Conservation (phyloP, 1,140 invertebrate species). For the Aphelenchoides avenae region DNA sequence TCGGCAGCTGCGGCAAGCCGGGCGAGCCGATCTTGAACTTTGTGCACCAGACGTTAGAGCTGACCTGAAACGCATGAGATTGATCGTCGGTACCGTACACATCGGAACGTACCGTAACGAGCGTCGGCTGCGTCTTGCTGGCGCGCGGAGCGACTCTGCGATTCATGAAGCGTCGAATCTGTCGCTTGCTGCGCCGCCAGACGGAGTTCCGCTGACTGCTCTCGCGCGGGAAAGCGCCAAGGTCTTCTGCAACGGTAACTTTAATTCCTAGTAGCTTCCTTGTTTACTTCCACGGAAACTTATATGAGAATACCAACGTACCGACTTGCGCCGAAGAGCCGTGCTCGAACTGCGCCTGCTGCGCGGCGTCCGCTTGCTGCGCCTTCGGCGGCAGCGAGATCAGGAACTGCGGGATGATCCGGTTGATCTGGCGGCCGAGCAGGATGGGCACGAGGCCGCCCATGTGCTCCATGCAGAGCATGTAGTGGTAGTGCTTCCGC, state of each 20-base stretch:
- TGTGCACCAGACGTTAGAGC: slow-evolving; percentile 98
- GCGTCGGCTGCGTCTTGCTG: slow-evolving; percentile 69
- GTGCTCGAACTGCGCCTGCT: neutral
- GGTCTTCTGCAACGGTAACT: slow-evolving; percentile 28
- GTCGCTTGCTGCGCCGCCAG: slow-evolving; percentile 48
- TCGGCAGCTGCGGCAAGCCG: slow-evolving; percentile 31
- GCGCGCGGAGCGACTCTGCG: slow-evolving; percentile 50
- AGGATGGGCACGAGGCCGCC: slow-evolving; percentile 90
- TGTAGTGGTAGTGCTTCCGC: slow-evolving; percentile 67
- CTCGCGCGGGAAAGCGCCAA: slow-evolving; percentile 31
- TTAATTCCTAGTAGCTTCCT: too few relatives aligned
- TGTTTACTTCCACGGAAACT: too few relatives aligned
- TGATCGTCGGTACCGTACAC: too few relatives aligned
- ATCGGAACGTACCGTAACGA: slow-evolving; percentile 13
- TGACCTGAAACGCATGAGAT: slow-evolving; percentile 69
- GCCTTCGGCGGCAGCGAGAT: slow-evolving; percentile 84
- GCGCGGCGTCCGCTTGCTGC: slow-evolving; percentile 5
- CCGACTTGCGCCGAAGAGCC: slow-evolving; percentile 52
- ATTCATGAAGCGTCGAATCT: slow-evolving; percentile 38
- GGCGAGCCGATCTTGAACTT: slow-evolving; percentile 84
- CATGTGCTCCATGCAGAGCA: slow-evolving; percentile 85
- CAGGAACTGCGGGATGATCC: slow-evolving; percentile 93
- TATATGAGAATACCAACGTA: too few relatives aligned
- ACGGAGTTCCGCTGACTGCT: slow-evolving; percentile 48
- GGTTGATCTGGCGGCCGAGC: slow-evolving; percentile 89